Percentiles rank a stretch among this genome's conserved stretches.
These are phyloP conservation scores for Lasius platythorax DNA, from an alignment of 2,888 invertebrate genomes.

Conservation along the genomic window DNA sequence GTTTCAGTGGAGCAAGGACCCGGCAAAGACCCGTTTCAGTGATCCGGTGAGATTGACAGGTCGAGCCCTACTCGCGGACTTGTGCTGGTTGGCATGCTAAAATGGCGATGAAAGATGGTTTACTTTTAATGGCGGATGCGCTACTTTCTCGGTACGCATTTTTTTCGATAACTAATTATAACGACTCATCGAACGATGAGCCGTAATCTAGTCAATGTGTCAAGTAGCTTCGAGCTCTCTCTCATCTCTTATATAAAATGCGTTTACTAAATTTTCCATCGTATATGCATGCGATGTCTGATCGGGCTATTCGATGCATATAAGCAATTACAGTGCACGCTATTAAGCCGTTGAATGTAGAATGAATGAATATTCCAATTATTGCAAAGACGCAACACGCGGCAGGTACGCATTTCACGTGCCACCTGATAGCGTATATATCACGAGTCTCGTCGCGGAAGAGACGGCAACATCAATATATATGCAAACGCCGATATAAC, in stretches of 20 bases:
- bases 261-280: not conserved
- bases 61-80: slow-evolving; percentile 75
- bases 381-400: not conserved
- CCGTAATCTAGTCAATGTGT: slow-evolving; percentile 7
- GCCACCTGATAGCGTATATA: slow-evolving; percentile 65
- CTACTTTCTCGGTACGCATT: not conserved
- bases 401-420: slow-evolving; percentile 51
- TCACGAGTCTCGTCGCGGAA: slow-evolving; percentile 70
- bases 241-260: not conserved
- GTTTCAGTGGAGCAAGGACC: slow-evolving; percentile 60
- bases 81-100: slow-evolving; percentile 77
- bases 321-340: not conserved
- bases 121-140: slow-evolving; percentile 83
- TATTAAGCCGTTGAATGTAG: not conserved
- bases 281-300: not conserved
- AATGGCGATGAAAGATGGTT: slow-evolving; percentile 84
- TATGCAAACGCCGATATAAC: slow-evolving; percentile 85
- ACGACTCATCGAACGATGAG: not conserved
- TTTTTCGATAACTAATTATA: not conserved
- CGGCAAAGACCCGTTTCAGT: slow-evolving; percentile 75
- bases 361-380: not conserved
- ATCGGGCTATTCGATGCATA: not conserved
- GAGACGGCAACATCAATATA: slow-evolving; percentile 84
- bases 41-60: slow-evolving; percentile 84
- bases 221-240: too few species aligned